These are phyloP conservation scores for Cryptophagus acutangulus DNA, from an alignment of 2,888 invertebrate species.

Conservation along the genomic window DNA sequence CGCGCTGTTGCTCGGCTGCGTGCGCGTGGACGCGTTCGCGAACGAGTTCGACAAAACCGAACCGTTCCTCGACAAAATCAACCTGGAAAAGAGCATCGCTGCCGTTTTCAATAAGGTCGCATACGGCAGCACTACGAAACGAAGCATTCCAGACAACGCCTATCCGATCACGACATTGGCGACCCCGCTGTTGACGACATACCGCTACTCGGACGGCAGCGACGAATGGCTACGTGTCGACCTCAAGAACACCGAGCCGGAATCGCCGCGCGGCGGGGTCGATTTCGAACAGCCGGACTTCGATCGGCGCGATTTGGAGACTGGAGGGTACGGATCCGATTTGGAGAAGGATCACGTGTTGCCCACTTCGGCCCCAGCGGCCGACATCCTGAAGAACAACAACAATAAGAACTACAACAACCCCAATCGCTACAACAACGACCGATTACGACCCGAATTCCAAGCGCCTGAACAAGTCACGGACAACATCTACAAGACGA, in stretches of 20 bases:
- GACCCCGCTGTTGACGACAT: conserved; percentile 58
- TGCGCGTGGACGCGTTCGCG: conserved; percentile 26
- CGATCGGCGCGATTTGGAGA: conserved; percentile 38
- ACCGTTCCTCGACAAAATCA: conserved; percentile 54
- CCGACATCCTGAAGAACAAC: conserved; percentile 73
- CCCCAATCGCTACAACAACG: conserved; percentile 57
- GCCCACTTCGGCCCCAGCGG: conserved; percentile 71
- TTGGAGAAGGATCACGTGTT: conserved; percentile 69
- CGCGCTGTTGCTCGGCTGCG: not conserved
- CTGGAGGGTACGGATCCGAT: conserved; percentile 58
- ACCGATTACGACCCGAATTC: conserved; percentile 44
- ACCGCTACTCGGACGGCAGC: conserved; percentile 47
- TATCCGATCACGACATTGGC: conserved; percentile 60
- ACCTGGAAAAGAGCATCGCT: conserved; percentile 61
- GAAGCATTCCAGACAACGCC: conserved; percentile 61
- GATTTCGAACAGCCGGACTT: conserved; percentile 34
- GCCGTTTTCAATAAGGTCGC: conserved; percentile 67
- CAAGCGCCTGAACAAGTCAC: conserved; percentile 38
- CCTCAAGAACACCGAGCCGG: conserved; percentile 35
- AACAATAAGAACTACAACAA: conserved; percentile 72
- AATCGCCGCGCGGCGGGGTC: conserved; percentile 30
- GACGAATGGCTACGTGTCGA: conserved; percentile 47
- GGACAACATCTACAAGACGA: conserved; percentile 43
- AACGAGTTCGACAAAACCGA: conserved; percentile 45
- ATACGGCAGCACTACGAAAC: conserved; percentile 64